Conservation (phyloP, 2,888 invertebrate species). For the Synanthedon tipuliformis region DNA sequence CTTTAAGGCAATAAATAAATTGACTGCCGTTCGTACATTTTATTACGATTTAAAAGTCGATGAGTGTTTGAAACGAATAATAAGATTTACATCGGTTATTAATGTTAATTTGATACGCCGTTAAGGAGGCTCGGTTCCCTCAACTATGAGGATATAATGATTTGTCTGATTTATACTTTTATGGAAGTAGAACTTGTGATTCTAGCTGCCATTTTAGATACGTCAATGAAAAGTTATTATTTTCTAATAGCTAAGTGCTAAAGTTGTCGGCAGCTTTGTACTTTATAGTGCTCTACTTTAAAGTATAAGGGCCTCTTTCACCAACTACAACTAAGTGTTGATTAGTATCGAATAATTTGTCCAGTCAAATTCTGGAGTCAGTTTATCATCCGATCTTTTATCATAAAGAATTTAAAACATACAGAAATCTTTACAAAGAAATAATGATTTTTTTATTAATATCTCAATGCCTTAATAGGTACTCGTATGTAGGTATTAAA, state of each 20-base stretch:
- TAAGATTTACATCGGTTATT: slow-evolving; percentile 62
- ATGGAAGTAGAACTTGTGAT: neutral
- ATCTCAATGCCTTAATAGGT: no score
- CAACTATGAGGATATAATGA: neutral
- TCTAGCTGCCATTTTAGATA: neutral
- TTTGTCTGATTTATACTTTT: neutral
- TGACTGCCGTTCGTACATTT: slow-evolving; percentile 67
- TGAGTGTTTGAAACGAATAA: slow-evolving; percentile 62
- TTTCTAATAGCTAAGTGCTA: neutral
- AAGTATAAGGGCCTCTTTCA: no score
- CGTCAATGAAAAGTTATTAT: neutral
- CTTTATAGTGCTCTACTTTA: no score
- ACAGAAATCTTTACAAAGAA: no score
- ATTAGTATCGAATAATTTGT: no score
- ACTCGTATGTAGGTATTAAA: no score
- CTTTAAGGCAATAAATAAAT: slow-evolving; percentile 67
- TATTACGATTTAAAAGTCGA: slow-evolving; percentile 69
- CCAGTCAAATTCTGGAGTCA: no score
- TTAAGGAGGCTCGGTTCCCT: slow-evolving; percentile 19
- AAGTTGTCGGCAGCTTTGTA: no score
- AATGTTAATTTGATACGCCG: slow-evolving; percentile 52
- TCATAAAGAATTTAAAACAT: no score
- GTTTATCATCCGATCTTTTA: no score
- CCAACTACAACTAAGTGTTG: no score
- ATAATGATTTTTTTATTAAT: no score